Percentiles rank a stretch among this genome's conserved stretches.
Conservation (phyloP, 2,797 vertebrate species). For the Simalia tracyae region DNA sequence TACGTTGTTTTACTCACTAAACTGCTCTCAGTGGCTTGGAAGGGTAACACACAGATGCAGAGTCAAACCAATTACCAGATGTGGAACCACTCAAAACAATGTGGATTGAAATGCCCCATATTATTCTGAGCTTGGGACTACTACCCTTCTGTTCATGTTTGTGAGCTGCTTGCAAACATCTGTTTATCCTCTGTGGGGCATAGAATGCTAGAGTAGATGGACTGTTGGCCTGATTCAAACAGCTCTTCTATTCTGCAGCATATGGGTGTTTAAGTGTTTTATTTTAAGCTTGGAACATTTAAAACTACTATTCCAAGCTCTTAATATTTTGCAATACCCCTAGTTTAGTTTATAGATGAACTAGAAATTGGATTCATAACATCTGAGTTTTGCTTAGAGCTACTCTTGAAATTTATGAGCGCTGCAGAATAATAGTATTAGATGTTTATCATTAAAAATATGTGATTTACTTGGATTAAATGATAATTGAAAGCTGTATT, state of each 20-base stretch:
- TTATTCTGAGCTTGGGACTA: not conserved
- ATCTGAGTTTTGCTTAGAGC: not conserved
- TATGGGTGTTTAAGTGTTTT: not conserved
- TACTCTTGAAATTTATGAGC: not conserved
- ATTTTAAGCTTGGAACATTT: not conserved
- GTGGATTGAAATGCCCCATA: not conserved
- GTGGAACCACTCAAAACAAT: not conserved
- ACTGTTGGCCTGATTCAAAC: not conserved
- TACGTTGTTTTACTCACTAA: not conserved
- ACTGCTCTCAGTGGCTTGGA: not conserved
- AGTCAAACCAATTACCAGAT: not conserved
- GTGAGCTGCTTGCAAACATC: not conserved
- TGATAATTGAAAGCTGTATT: not conserved
- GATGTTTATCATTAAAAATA: not conserved
- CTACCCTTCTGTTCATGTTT: not conserved
- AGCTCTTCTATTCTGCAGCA: not conserved
- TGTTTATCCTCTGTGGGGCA: not conserved
- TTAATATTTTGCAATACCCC: not conserved
- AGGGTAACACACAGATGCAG: not conserved
- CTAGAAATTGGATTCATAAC: not conserved
- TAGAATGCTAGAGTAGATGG: not conserved
- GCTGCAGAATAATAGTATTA: not conserved
- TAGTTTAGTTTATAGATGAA: not conserved
- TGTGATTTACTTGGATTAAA: not conserved
- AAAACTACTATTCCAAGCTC: not conserved